These are phyloP conservation scores for Nomada goodeniana DNA, from an alignment of 2,888 invertebrate species.

Conservation along the genomic window DNA sequence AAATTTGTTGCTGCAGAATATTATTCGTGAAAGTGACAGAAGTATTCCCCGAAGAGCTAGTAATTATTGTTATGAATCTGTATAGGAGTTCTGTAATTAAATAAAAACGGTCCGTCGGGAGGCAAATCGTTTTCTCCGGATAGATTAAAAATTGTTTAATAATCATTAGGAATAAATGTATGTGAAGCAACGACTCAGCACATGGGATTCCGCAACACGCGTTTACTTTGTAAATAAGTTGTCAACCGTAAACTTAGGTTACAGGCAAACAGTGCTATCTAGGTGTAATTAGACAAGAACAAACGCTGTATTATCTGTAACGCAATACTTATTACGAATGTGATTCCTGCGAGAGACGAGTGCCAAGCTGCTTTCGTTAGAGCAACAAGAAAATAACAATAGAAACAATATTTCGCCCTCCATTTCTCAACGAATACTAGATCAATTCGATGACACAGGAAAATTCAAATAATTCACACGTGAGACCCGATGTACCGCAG, in stretches of 20 bases:
- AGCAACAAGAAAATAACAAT: background rate
- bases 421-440: background rate
- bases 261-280: constrained; percentile 62
- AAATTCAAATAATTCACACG: too few species aligned
- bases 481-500: too few species aligned
- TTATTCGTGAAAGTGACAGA: too few species aligned
- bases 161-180: background rate
- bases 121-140: too few species aligned
- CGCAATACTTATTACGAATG: constrained; percentile 61
- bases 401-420: background rate
- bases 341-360: constrained; percentile 36
- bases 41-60: too few species aligned
- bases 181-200: constrained; percentile 10
- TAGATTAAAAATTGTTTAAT: background rate
- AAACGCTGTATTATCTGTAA: constrained; percentile 62
- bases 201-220: background rate
- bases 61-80: too few species aligned
- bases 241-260: constrained; percentile 44
- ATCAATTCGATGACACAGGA: background rate
- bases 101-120: too few species aligned
- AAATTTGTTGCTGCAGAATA: too few species aligned
- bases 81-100: too few species aligned
- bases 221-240: constrained; percentile 58
- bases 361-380: constrained; percentile 10
- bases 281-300: constrained; percentile 63